A percentile compares a stretch with the other conserved stretches of the same genome.
phyloP scores from a whole-genome alignment of 2,113 vertebrate genomes.

The Corydoras sp. region DNA sequence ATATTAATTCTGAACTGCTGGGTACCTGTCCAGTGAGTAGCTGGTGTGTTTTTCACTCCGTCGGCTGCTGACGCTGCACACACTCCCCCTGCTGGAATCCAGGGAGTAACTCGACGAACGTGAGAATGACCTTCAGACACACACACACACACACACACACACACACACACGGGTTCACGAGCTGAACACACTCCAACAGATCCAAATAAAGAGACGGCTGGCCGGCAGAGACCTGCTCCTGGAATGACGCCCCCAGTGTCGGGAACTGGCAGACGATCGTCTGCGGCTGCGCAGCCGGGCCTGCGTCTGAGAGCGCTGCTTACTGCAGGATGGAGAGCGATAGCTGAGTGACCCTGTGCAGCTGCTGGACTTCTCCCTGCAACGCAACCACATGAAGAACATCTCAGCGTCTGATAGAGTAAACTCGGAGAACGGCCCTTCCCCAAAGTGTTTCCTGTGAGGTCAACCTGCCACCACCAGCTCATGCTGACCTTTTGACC shows the following conservation, averaged over 20 bases:
- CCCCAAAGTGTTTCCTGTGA: background rate
- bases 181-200: background rate
- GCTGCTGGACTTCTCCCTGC: slow-evolving; percentile 27
- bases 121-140: slow-evolving; percentile 75
- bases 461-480: background rate
- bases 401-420: background rate
- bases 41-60: slow-evolving; percentile 78
- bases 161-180: background rate
- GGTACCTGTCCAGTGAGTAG: slow-evolving; percentile 79
- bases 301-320: slow-evolving; percentile 27
- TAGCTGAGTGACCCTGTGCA: background rate
- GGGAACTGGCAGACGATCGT: slow-evolving; percentile 66
- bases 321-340: background rate
- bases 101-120: slow-evolving; percentile 77
- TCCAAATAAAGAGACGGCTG: slow-evolving; percentile 46
- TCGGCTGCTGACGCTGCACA: slow-evolving; percentile 66
- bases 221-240: slow-evolving; percentile 78
- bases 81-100: slow-evolving; percentile 72
- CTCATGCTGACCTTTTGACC: slow-evolving; percentile 53
- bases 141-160: slow-evolving; percentile 23
- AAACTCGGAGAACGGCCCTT: background rate
- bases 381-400: background rate
- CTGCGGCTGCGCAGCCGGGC: slow-evolving; percentile 65
- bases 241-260: slow-evolving; percentile 68
- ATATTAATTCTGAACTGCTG: slow-evolving; percentile 54